Evolutionary conservation across 2,797 vertebrate species (phyloP), one percentile per base, ranked within the genome.

Genomic region (Peromyscus aztecus): DNA sequence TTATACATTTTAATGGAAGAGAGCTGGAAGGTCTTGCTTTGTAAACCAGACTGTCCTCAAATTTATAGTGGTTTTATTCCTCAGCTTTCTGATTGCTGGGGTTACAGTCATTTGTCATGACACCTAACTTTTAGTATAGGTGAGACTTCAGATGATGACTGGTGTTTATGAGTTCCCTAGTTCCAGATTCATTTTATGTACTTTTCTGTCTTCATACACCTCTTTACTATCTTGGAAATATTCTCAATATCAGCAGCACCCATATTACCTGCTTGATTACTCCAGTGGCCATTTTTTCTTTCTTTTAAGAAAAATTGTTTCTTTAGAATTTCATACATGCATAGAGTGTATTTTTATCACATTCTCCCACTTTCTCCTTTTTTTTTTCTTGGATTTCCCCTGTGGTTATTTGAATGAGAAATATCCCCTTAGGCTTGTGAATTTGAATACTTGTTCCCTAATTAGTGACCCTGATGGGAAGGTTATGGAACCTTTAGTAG

Each of bases 131-230:
- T 71, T 87, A n/a, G 34, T 90, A 86, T 63, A 96, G 63, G 49
- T 76, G 43, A 84, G 84, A 92, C 92, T 95, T 91, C 9, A 90
- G 31, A 49, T 52, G 49, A 89, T 27, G 31, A 94, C 24, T 43
- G 52, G 27, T 80, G 3, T 6, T 90, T 59, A 52, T 37, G 75
- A 71, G n/a, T 57, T 49, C 24, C 16, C 43, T 85, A 89, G 43
- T 34, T 89, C 43, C 75, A 65, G 4, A 89, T 24, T 91, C 21
- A 4, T 57, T 49, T 27, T 40, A 2, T 49, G 29, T 19, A 46
- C 11, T 69, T 73, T 37, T 73, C 76, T 63, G 76, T 21, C n/a
- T 43, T 76, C 65, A 93, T 77, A 88, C 89, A 81, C 43, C 31
- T 59, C 37, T 27, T 89, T 93, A 49, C 21, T 59, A 7, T 91